Evolutionary conservation across 2,113 vertebrate genomes (phyloP).

Genomic region (Lutjanus erythropterus): DNA sequence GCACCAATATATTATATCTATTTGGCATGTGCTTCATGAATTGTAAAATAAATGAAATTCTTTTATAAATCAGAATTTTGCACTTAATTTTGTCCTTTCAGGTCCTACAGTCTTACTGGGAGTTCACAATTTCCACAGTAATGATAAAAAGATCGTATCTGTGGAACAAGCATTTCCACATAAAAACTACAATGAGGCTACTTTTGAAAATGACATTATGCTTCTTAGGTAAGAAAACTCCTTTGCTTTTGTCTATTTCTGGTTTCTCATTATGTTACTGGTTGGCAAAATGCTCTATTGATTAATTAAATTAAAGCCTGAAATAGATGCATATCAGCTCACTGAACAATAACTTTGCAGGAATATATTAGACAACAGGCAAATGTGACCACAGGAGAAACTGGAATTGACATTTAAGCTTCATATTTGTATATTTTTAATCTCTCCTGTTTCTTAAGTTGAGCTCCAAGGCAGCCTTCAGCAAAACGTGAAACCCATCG

Average conservation of each 20-base stretch:
- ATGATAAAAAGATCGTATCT: accelerated
- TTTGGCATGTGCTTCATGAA: not conserved
- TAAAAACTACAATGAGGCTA: not conserved
- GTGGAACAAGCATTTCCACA: conserved; percentile 24
- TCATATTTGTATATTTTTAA: not conserved
- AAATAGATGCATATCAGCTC: not conserved
- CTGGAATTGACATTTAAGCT: not conserved
- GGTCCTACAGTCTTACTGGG: conserved; percentile 28
- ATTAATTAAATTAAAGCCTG: not conserved
- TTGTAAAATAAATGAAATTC: no score
- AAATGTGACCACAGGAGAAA: not conserved
- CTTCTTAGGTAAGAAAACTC: conserved; percentile 69
- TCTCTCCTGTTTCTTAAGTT: conserved; percentile 74
- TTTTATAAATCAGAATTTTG: no score
- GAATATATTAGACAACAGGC: not conserved
- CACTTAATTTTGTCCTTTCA: conserved; percentile 4
- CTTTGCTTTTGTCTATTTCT: not conserved
- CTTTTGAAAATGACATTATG: conserved; percentile 59
- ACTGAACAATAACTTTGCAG: not conserved
- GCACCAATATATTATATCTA: not conserved
- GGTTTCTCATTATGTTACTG: not conserved
- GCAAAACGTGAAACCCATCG: conserved; percentile 55
- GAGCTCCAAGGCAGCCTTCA: conserved; percentile 74
- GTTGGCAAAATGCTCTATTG: not conserved
- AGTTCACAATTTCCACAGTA: not conserved